Evolutionary conservation across 1,140 invertebrate genomes (phyloP).

Genomic region (Rhynchophorus ferrugineus): DNA sequence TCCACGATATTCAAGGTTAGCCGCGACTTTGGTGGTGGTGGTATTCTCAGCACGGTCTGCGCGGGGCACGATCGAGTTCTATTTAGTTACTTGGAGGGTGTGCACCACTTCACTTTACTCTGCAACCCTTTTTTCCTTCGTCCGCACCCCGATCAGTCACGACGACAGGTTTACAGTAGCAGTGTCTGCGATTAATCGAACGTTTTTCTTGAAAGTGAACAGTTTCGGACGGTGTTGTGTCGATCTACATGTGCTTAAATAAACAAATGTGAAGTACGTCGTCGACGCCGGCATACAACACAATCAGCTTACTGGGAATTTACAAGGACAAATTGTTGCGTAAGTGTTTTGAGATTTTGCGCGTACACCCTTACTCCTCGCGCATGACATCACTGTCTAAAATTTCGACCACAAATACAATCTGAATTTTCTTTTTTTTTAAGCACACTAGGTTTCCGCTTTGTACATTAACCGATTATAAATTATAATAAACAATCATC

Average conservation of each 20-base stretch:
- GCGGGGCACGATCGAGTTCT: constrained; percentile 37
- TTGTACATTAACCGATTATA: too few species aligned
- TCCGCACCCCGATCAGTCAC: constrained; percentile 14
- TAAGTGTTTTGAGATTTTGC: constrained; percentile 37
- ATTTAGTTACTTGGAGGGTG: constrained; percentile 42
- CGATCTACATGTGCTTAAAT: constrained; percentile 24
- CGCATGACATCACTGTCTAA: constrained; percentile 31
- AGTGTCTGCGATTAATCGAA: too few species aligned
- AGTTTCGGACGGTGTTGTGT: constrained; percentile 22
- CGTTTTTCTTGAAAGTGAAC: constrained; percentile 8
- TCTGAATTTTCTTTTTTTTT: constrained; percentile 4
- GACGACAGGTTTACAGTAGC: constrained; percentile 7
- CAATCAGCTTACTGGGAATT: constrained; percentile 23
- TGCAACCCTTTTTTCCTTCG: constrained; percentile 10
- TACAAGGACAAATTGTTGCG: constrained; percentile 39
- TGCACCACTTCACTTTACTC: constrained; percentile 31
- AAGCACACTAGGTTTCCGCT: too few species aligned
- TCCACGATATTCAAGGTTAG: constrained; percentile 41
- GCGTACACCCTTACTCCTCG: constrained; percentile 33
- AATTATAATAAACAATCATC: too few species aligned
- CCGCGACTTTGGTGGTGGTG: constrained; percentile 34
- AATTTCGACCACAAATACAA: constrained; percentile 2
- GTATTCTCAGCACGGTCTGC: constrained; percentile 40
- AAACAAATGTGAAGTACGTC: constrained; percentile 35
- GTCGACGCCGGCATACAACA: too few species aligned